Evolutionary conservation across 2,888 invertebrate species (phyloP).

Genomic region (Merodon equestris): DNA sequence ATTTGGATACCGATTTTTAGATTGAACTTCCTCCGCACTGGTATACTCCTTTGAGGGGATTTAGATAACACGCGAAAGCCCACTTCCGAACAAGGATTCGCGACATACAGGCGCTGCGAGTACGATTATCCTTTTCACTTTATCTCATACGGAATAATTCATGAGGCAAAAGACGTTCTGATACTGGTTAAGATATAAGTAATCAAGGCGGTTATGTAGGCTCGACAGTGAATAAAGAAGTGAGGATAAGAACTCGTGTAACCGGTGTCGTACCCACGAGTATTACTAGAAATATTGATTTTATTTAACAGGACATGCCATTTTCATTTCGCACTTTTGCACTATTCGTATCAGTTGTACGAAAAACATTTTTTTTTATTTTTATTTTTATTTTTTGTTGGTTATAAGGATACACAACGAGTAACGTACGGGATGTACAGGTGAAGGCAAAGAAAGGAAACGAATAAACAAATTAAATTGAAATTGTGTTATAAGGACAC

Average conservation of each 20-base stretch:
- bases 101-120: too few relatives aligned
- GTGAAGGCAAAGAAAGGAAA: conserved; percentile 13
- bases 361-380: conserved; percentile 2
- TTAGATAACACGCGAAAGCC: too few relatives aligned
- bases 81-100: too few relatives aligned
- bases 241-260: conserved; percentile 30
- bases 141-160: too few relatives aligned
- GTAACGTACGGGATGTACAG: not conserved
- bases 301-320: conserved; percentile 24
- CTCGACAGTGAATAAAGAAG: conserved; percentile 1
- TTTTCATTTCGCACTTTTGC: not conserved
- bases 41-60: too few relatives aligned
- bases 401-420: not conserved
- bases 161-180: too few relatives aligned
- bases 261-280: conserved; percentile 33
- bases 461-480: conserved; percentile 26
- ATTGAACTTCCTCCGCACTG: too few relatives aligned
- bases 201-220: not conserved
- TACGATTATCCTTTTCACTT: too few relatives aligned
- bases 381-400: too few relatives aligned
- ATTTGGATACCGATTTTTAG: too few relatives aligned
- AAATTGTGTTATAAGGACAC: conserved; percentile 45
- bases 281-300: conserved; percentile 46
- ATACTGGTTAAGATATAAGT: too few relatives aligned
- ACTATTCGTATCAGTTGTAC: too few relatives aligned